Percentiles rank a stretch among this genome's conserved stretches.
These are phyloP conservation scores for Aphaenogaster ashmeadi DNA, from an alignment of 1,140 invertebrate species.

Conservation along the genomic window DNA sequence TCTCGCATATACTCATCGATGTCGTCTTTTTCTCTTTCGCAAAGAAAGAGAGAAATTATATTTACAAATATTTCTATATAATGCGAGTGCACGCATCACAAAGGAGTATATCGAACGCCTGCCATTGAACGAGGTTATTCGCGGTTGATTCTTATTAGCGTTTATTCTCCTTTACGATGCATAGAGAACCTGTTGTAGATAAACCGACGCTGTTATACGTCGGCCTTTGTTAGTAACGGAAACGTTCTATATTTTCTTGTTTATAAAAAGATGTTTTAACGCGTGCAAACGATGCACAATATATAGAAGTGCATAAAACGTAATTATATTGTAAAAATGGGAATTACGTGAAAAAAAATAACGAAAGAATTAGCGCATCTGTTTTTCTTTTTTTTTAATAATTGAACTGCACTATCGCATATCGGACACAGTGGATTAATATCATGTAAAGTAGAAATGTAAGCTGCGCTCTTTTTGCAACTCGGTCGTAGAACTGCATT, in stretches of 20 bases:
- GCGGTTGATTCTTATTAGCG: conserved; percentile 31
- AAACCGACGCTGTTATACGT: neutral
- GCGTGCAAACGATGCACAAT: too few relatives aligned
- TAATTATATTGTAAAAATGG: neutral
- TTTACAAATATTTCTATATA: conserved; percentile 41
- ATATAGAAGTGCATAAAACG: neutral
- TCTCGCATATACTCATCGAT: too few relatives aligned
- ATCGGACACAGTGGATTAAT: conserved; percentile 40
- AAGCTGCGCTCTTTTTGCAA: conserved; percentile 17
- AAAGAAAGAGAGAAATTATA: conserved; percentile 15
- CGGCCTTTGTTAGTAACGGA: neutral
- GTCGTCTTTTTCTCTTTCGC: neutral
- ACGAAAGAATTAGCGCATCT: neutral
- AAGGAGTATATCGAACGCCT: conserved; percentile 2
- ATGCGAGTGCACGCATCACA: neutral
- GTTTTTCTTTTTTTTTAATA: neutral
- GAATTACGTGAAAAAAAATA: neutral
- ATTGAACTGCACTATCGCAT: conserved; percentile 3
- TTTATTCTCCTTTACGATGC: conserved; percentile 34
- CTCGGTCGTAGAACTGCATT: conserved; percentile 15
- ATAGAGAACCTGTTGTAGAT: conserved; percentile 32
- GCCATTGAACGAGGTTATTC: conserved; percentile 7
- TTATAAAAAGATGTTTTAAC: conserved; percentile 3
- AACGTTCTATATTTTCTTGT: conserved; percentile 9
- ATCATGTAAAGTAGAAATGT: conserved; percentile 19